Evolutionary conservation across 2,888 invertebrate species (phyloP).

Genomic region (Diabrotica balteata): DNA sequence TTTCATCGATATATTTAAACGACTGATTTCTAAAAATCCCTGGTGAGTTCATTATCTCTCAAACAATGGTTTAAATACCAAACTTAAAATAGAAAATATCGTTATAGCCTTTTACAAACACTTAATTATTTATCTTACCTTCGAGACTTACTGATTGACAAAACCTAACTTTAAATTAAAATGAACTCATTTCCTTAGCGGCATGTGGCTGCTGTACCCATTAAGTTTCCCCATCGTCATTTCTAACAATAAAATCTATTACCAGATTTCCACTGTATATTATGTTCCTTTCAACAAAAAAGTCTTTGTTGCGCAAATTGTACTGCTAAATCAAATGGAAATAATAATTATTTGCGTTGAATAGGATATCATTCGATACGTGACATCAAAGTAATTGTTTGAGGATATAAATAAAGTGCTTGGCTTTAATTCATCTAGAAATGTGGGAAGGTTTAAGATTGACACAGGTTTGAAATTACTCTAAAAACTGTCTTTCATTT

Average conservation of each 20-base stretch:
- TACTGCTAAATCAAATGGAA: slow-evolving; percentile 26
- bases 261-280: slow-evolving; percentile 4
- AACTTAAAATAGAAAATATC: too few relatives aligned
- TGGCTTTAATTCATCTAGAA: background rate
- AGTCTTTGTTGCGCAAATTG: slow-evolving; percentile 22
- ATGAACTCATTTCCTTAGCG: slow-evolving; percentile 9
- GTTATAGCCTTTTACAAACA: too few relatives aligned
- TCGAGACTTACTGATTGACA: background rate
- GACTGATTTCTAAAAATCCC: too few relatives aligned
- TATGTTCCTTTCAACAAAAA: slow-evolving; percentile 9
- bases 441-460: background rate
- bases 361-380: slow-evolving; percentile 28
- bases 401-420: background rate
- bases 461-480: too few relatives aligned
- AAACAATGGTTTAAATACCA: too few relatives aligned
- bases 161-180: background rate
- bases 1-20: too few relatives aligned
- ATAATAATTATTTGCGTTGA: slow-evolving; percentile 28
- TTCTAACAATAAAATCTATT: slow-evolving; percentile 26
- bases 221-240: slow-evolving; percentile 4
- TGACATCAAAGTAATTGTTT: slow-evolving; percentile 22
- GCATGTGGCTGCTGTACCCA: slow-evolving; percentile 13
- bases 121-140: too few relatives aligned
- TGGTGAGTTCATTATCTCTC: too few relatives aligned
- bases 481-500: too few relatives aligned